These are phyloP conservation scores for Drosophila neoperkinsi DNA, from an alignment of 2,888 invertebrate species.

Conservation along the genomic window DNA sequence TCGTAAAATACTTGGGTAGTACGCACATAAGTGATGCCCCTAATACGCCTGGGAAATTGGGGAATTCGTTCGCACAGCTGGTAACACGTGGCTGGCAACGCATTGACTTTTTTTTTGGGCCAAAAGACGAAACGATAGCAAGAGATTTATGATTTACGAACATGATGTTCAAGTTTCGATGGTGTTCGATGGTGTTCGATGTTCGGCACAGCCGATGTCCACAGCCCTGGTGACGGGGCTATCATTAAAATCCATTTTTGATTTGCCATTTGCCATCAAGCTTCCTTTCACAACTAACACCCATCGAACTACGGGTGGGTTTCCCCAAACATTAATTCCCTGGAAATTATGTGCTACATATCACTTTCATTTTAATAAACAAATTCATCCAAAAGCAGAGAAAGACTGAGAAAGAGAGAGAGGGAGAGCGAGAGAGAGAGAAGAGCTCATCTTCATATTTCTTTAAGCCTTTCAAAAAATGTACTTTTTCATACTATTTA, in stretches of 20 bases:
- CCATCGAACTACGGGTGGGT: slow-evolving; percentile 6
- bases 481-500: not conserved
- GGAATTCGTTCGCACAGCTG: slow-evolving; percentile 45
- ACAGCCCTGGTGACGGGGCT: slow-evolving; percentile 16
- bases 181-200: slow-evolving; percentile 16
- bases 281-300: slow-evolving; percentile 61
- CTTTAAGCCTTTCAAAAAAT: not conserved
- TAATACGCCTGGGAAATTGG: slow-evolving; percentile 36
- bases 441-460: not conserved
- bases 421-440: not conserved
- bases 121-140: slow-evolving; percentile 50
- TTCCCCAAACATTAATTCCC: slow-evolving; percentile 3
- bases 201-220: not conserved
- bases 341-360: not conserved
- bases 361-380: slow-evolving; percentile 14
- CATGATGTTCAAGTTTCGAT: slow-evolving; percentile 53
- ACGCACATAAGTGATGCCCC: slow-evolving; percentile 39
- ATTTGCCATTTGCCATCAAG: slow-evolving; percentile 36
- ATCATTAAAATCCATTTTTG: slow-evolving; percentile 74
- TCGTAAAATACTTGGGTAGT: slow-evolving; percentile 26
- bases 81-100: slow-evolving; percentile 66
- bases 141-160: slow-evolving; percentile 75
- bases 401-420: not conserved
- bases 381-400: not conserved
- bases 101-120: slow-evolving; percentile 29